Conservation (phyloP, 2,113 vertebrate species). For the Leucoraja erinaceus region DNA sequence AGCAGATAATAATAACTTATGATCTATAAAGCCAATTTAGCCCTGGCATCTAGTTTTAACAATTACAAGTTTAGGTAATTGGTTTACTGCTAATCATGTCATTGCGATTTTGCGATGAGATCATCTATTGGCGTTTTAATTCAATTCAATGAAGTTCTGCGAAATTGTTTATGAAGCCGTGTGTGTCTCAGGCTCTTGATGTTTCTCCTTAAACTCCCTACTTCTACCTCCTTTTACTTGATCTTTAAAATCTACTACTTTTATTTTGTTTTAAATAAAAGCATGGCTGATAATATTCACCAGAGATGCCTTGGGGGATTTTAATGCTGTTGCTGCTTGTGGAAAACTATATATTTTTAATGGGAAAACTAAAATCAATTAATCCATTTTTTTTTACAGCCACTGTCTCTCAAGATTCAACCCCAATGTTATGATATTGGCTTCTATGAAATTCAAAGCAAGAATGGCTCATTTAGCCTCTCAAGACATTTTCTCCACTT, state of each 20-base stretch:
- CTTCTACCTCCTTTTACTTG: not conserved
- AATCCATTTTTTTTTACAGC: too few species aligned
- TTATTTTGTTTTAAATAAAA: not conserved
- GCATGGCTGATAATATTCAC: not conserved
- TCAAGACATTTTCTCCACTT: too few species aligned
- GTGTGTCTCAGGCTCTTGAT: not conserved
- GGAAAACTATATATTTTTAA: too few species aligned
- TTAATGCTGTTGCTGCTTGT: too few species aligned
- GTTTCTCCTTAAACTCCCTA: not conserved
- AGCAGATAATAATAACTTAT: not conserved
- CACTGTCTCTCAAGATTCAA: too few species aligned
- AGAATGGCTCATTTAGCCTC: too few species aligned
- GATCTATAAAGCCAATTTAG: conserved; percentile 2
- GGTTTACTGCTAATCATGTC: not conserved
- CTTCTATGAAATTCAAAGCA: too few species aligned
- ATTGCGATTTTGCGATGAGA: too few species aligned
- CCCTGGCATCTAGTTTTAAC: not conserved
- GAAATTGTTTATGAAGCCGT: not conserved
- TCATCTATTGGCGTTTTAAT: not conserved
- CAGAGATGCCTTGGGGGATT: too few species aligned
- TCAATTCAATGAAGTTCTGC: not conserved
- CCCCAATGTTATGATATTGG: too few species aligned
- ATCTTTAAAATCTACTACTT: not conserved
- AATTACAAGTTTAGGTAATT: conserved; percentile 17
- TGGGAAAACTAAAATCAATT: too few species aligned